Percentiles rank a stretch among this genome's conserved stretches.
phyloP scores from a whole-genome alignment of 23 tunicate genomes.

The Corella eumyota region DNA sequence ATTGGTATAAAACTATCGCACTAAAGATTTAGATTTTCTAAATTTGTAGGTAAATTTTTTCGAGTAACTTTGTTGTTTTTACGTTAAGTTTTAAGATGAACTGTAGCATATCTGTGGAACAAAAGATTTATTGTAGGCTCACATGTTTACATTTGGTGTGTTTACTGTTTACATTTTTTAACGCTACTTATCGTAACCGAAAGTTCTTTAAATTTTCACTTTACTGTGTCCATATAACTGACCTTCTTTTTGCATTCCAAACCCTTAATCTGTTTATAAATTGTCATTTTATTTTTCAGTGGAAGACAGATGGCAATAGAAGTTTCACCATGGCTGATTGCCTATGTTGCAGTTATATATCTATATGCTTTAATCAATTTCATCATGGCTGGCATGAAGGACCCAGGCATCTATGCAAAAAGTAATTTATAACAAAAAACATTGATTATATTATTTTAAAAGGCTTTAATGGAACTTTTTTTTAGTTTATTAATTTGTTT shows the following conservation, averaged over 20 bases:
- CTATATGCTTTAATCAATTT: conserved; percentile 66
- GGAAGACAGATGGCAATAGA: conserved; percentile 35
- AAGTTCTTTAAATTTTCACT: too few species aligned
- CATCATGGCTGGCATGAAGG: conserved; percentile 63
- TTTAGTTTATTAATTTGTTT: too few species aligned
- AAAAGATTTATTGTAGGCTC: neutral
- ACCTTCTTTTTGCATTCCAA: too few species aligned
- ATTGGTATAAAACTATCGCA: too few species aligned
- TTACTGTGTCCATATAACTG: too few species aligned
- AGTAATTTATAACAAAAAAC: conserved; percentile 17
- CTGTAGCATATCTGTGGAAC: neutral
- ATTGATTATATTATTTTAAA: neutral
- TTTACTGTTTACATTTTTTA: too few species aligned
- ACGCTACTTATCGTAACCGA: too few species aligned
- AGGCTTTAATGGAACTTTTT: too few species aligned
- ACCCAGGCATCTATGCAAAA: conserved; percentile 91
- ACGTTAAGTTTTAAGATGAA: neutral
- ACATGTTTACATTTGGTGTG: neutral
- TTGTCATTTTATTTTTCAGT: conserved; percentile 27
- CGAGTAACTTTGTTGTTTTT: too few species aligned
- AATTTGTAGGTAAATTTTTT: too few species aligned
- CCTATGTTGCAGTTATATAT: conserved; percentile 38
- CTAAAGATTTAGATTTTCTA: too few species aligned
- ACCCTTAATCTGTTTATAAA: too few species aligned
- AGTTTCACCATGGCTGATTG: conserved; percentile 46